Evolutionary conservation across 2,888 invertebrate species (phyloP), one percentile per base, ranked within the genome.

Genomic region (Dynastes grantii): DNA sequence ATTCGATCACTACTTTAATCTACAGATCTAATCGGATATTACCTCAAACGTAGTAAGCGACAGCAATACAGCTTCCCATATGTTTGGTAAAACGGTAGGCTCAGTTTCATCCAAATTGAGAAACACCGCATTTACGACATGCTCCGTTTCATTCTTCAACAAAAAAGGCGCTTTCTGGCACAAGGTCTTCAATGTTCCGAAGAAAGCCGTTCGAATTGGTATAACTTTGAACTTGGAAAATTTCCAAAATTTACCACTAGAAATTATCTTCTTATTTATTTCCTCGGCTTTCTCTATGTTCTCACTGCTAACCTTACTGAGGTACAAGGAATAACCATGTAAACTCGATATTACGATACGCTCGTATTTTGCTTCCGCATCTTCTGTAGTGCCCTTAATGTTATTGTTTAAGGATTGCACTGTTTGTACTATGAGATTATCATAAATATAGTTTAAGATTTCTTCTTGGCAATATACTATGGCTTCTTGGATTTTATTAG

Each of bases 401-500:
- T 90, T 88, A 80, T 89, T 90, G 53, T 90, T 89, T 27, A 92
- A 85, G 3, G 91, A 90, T 78, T 92, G 90, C 0, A 92, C 88
- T 8, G 91, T 91, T 81, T 92, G 92, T 63, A 91, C 89, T 27
- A 92, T 91, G 40, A 96, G 88, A 86, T 94, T 95, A 76, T 95
- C 94, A 73, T 90, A 89, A n/a, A 96, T 90, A 82, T 94, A 94
- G 37, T 91, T 90, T 40, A 96, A 84, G 78, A 97, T 94, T 89
- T 97, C 97, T 61, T 91, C 90, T 86, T 95, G 95, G 87, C 97
- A 97, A 89, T 95, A 96, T 4, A 93, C 87, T 71, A 97, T 91
- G 9, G 95, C 97, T 85, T 96, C 95, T 1, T 92, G 91, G 71
- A 95, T 90, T 89, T 97, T 97, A 68, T 91, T 92, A 6, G 92